phyloP scores from a whole-genome alignment of 2,888 invertebrate species.

The Caradrina kadenii region DNA sequence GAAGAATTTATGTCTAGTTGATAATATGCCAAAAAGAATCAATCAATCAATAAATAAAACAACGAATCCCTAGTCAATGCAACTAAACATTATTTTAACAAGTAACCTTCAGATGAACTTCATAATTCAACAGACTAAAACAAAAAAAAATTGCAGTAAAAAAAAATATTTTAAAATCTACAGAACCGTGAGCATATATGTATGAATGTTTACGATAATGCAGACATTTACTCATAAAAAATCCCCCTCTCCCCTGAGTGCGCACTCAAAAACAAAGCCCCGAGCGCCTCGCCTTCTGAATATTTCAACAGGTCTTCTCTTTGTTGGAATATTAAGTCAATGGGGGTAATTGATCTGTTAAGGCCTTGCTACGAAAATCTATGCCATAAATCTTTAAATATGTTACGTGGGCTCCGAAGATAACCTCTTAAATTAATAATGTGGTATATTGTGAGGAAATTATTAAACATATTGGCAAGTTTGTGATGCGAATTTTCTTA shows the following conservation, averaged over 20 bases:
- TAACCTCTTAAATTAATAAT: conserved; percentile 60
- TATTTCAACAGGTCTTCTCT: conserved; percentile 89
- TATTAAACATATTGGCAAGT: conserved; percentile 10
- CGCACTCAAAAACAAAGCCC: conserved; percentile 88
- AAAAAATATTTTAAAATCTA: conserved; percentile 59
- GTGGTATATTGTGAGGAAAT: conserved; percentile 18
- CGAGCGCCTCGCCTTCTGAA: conserved; percentile 82
- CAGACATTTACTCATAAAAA: conserved; percentile 86
- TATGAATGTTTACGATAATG: conserved; percentile 86
- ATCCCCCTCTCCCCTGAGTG: conserved; percentile 79
- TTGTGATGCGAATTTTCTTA: no score
- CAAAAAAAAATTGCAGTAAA: conserved; percentile 44
- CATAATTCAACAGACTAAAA: not conserved
- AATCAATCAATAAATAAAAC: no score
- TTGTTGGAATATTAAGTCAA: conserved; percentile 89
- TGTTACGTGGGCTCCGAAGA: conserved; percentile 63
- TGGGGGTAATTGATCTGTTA: conserved; percentile 89
- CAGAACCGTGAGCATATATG: conserved; percentile 70
- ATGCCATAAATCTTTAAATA: conserved; percentile 78
- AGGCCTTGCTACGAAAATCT: conserved; percentile 76
- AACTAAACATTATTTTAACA: not conserved
- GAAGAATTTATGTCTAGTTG: not conserved
- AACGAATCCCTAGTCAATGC: no score
- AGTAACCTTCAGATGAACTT: not conserved
- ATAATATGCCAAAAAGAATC: no score